Evolutionary conservation across 2,113 vertebrate species (phyloP).

Genomic region (human): GRCh38 chrX:127631001-127631500

Average conservation of each 20-base stretch:
- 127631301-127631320: background rate
- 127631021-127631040: background rate
- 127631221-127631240: background rate
- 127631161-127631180: background rate
- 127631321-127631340: background rate
- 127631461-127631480: background rate
- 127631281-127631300: background rate
- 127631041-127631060: background rate
- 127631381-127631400: background rate
- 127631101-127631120: background rate
- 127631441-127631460: background rate
- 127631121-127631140: background rate
- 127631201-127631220: background rate
- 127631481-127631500: background rate
- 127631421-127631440: background rate
- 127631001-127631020: background rate
- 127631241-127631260: background rate
- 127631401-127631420: background rate
- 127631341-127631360: background rate
- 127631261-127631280: background rate
- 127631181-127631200: background rate
- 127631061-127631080: background rate
- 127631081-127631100: background rate
- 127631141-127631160: background rate
- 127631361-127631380: background rate